These are phyloP conservation scores for Sakesphorus luctuosus DNA, from an alignment of 2,113 vertebrate genomes.

Conservation along the genomic window DNA sequence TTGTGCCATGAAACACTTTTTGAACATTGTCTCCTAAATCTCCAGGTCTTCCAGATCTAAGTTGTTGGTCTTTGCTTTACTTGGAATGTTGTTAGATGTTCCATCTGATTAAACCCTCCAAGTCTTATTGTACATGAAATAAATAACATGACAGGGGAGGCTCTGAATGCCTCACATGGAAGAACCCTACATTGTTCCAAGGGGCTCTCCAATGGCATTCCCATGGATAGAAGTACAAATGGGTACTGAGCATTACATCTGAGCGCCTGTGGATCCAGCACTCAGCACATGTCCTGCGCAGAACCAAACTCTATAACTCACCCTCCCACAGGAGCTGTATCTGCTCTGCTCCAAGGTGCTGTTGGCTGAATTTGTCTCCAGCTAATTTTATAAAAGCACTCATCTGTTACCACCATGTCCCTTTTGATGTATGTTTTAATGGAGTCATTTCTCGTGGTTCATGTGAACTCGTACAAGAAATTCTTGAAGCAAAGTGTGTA, in stretches of 20 bases:
- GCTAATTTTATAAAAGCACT: neutral
- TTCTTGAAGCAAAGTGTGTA: conserved; percentile 27
- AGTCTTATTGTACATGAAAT: neutral
- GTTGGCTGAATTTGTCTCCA: neutral
- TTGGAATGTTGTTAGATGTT: neutral
- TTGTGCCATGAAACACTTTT: neutral
- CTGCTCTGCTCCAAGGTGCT: neutral
- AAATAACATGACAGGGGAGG: neutral
- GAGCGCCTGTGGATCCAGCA: neutral
- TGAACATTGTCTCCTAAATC: neutral
- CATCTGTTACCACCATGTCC: conserved; percentile 17
- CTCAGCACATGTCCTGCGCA: neutral
- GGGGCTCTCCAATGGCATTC: neutral
- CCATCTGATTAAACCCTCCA: neutral
- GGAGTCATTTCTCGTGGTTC: neutral
- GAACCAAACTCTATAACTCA: neutral
- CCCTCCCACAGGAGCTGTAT: neutral
- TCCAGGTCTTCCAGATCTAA: neutral
- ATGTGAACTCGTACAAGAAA: conserved; percentile 16
- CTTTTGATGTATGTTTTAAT: conserved; percentile 24
- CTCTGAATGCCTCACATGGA: neutral
- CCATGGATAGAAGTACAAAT: neutral
- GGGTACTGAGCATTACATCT: neutral
- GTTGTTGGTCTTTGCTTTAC: neutral
- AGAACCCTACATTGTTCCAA: neutral